phyloP scores from a whole-genome alignment of 2,113 vertebrate species.

The Agapornis roseicollis region DNA sequence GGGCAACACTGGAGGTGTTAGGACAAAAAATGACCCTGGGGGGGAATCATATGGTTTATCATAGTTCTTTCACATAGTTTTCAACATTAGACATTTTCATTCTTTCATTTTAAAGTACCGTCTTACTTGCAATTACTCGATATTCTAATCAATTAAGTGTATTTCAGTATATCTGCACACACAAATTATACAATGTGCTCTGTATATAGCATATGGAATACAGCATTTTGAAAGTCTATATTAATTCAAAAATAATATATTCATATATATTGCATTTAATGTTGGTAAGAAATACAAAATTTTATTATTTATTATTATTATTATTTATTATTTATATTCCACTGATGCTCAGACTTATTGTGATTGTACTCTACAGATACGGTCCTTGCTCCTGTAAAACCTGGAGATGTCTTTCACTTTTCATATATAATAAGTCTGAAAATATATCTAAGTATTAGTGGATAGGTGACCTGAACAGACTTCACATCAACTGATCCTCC shows the following conservation, averaged over 20 bases:
- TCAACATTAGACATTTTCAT: neutral
- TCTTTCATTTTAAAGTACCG: neutral
- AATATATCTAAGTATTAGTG: neutral
- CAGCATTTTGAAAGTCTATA: neutral
- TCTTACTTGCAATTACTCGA: neutral
- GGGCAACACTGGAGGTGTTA: neutral
- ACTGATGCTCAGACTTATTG: neutral
- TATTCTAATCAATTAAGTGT: neutral
- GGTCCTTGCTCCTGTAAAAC: neutral
- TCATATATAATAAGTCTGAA: neutral
- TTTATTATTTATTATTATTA: neutral
- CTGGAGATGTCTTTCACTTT: neutral
- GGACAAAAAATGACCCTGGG: neutral
- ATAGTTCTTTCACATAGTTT: accelerated
- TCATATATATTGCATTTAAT: neutral
- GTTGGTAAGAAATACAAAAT: neutral
- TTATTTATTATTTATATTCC: neutral
- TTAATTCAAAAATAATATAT: neutral
- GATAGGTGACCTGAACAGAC: neutral
- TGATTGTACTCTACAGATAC: neutral
- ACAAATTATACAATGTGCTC: neutral
- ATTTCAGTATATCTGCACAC: neutral
- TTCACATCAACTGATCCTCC: neutral
- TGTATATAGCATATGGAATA: neutral
- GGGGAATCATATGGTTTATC: neutral